Base-by-base conservation (phyloP, 2,888 invertebrate species). In the Metellina segmentata region DNA sequence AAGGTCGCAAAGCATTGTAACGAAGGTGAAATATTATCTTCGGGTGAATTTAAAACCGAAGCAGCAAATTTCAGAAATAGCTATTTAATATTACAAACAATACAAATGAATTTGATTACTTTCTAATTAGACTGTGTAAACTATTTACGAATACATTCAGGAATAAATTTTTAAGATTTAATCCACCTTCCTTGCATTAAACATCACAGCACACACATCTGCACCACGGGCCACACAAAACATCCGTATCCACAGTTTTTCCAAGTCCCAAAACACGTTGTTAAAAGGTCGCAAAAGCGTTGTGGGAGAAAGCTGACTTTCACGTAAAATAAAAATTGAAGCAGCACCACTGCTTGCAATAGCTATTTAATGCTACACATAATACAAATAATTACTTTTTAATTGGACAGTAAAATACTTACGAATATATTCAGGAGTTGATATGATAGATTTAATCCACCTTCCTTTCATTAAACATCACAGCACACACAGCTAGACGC, bases 141-240 rank as follows among this genome's bases (percentile, higher is more conserved):
- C 11, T 81, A 88, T 81, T 88, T 88, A 88, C 88, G 88, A 69
- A 88, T 20, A 70, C 19, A 69, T 88, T 74, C 74, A 69, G 2
- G 61, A 49, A 34, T 13, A n/a, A 4, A 34, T 34, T 34, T 34
- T 34, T 2, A 4, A 34, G 1, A 34, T 34, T 34, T 34, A 2
- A 34, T 34, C 34, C 34, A 34, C 34, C 34, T 34, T 61, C 16
- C 61, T 8, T 61, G 61, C 61, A 61, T 61, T 7, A 16, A 61
- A 61, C 9, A 61, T 61, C 61, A 61, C 11, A 61, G 9, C 61
- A 61, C 61, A 61, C 61, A 61, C 9, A 9, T 16, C 49, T 34
- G 49, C 34, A 16, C 16, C 16, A n/a, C 13, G n/a, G 0, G 71
- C 20, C 71, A 20, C 20, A 13, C 34, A 19, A 20, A 48, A 16